Evolutionary conservation across 2,113 vertebrate species (phyloP).

Genomic region (Micromys minutus): DNA sequence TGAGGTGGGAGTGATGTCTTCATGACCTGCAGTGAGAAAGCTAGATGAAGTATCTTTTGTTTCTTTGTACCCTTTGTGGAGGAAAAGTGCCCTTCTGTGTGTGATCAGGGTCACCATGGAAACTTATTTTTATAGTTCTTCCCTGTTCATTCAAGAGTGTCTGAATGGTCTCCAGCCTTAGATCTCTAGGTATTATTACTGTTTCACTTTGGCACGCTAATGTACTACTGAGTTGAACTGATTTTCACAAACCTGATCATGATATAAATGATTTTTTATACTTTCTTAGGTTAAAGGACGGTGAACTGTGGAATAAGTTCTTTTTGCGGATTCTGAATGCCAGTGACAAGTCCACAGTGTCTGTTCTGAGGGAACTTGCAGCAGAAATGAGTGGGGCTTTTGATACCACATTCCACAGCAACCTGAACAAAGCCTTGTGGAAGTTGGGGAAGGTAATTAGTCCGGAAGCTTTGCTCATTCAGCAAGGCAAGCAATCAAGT

Average conservation of each 20-base stretch:
- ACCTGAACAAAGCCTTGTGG: constrained; percentile 82
- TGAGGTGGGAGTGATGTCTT: not conserved
- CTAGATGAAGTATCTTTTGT: not conserved
- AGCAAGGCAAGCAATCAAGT: constrained; percentile 47
- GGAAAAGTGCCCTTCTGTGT: not conserved
- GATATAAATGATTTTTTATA: constrained; percentile 69
- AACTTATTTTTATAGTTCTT: not conserved
- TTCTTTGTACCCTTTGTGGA: constrained; percentile 11
- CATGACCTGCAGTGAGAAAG: not conserved
- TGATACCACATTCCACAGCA: constrained; percentile 82
- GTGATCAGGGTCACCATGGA: not conserved
- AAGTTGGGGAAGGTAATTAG: constrained; percentile 79
- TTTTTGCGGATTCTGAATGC: constrained; percentile 88
- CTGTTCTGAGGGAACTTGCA: constrained; percentile 84
- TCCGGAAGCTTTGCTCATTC: constrained; percentile 70
- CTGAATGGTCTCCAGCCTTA: constrained; percentile 28
- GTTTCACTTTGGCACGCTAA: constrained; percentile 5
- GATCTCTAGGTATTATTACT: constrained; percentile 25
- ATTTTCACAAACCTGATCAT: constrained; percentile 62
- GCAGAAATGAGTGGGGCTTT: constrained; percentile 82
- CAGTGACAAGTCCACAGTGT: constrained; percentile 80
- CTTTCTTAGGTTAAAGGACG: constrained; percentile 81
- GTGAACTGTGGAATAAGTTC: constrained; percentile 86
- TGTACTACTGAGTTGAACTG: constrained; percentile 7
- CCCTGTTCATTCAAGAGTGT: constrained; percentile 16